Evolutionary conservation across 2,888 invertebrate species (phyloP).

Genomic region (Trachelus stipa): DNA sequence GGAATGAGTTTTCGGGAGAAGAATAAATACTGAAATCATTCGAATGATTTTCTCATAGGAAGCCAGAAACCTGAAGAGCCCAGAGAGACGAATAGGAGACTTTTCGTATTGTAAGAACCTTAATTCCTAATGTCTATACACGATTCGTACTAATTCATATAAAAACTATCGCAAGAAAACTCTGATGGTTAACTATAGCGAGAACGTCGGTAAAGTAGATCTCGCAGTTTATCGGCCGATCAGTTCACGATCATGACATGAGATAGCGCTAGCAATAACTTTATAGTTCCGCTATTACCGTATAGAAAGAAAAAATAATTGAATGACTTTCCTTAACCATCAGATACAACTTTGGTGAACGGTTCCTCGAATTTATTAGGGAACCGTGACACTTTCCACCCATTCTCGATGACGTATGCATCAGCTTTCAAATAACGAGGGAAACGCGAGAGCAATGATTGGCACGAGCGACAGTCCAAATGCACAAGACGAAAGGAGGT

Average conservation of each 20-base stretch:
- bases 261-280: background rate
- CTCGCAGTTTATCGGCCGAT: background rate
- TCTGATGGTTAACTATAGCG: background rate
- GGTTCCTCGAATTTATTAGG: background rate
- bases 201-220: background rate
- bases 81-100: no score
- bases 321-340: background rate
- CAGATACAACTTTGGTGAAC: background rate
- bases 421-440: background rate
- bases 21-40: background rate
- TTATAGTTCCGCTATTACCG: background rate
- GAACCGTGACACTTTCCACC: background rate
- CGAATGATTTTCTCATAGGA: background rate
- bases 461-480: background rate
- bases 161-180: background rate
- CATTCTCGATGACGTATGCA: background rate
- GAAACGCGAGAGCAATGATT: background rate
- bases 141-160: no score
- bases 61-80: background rate
- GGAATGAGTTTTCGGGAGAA: background rate
- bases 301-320: background rate
- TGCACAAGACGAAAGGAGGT: background rate
- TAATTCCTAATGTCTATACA: background rate
- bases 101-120: no score
- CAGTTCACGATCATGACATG: background rate